A percentile compares a stretch with the other conserved stretches of the same genome.
These are phyloP conservation scores for Myxocyprinus asiaticus DNA, from an alignment of 2,113 vertebrate genomes.

Conservation along the genomic window DNA sequence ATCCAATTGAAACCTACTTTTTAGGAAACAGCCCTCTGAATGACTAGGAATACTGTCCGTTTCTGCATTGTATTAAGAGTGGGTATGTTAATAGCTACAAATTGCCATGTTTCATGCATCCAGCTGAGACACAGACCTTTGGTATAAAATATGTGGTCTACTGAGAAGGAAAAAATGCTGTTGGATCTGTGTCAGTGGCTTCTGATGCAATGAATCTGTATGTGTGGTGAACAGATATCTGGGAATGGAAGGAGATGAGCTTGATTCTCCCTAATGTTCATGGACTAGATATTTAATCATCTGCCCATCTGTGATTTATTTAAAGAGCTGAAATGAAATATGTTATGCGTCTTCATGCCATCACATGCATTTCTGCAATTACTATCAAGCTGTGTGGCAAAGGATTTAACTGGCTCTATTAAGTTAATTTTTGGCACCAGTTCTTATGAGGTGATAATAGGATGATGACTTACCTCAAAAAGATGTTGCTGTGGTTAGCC, in stretches of 20 bases:
- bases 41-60: constrained; percentile 14
- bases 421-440: constrained; percentile 65
- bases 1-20: too few species aligned
- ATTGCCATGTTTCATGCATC: constrained; percentile 30
- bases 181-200: constrained; percentile 57
- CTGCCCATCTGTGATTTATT: constrained; percentile 74
- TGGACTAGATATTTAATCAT: constrained; percentile 26
- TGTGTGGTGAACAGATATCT: constrained; percentile 52
- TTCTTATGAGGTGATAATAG: constrained; percentile 79
- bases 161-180: constrained; percentile 35
- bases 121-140: constrained; percentile 28
- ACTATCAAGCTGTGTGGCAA: constrained; percentile 55
- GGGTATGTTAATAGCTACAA: constrained; percentile 59
- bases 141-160: too few species aligned
- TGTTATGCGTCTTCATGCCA: constrained; percentile 59
- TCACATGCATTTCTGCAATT: constrained; percentile 59
- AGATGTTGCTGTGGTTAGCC: constrained; percentile 66
- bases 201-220: constrained; percentile 51
- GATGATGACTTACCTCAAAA: constrained; percentile 64
- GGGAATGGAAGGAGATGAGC: constrained; percentile 52
- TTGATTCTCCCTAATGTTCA: constrained; percentile 68
- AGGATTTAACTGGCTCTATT: not conserved
- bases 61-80: constrained; percentile 50
- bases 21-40: too few species aligned
- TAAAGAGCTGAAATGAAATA: constrained; percentile 65